Evolutionary conservation across 1,140 invertebrate genomes (phyloP).

Genomic region (Drosophila willistoni): DNA sequence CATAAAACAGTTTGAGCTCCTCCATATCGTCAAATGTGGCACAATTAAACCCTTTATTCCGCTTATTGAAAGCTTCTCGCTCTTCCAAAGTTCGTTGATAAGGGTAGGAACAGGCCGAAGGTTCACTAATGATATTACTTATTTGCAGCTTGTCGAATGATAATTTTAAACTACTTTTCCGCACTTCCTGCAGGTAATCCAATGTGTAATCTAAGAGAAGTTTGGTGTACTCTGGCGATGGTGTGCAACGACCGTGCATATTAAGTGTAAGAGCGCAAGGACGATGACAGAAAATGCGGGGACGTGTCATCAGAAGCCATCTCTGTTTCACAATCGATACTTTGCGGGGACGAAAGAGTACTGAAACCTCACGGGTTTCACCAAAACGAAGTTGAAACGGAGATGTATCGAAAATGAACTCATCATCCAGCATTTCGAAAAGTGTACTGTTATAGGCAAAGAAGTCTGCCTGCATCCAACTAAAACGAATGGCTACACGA

Average conservation of each 20-base stretch:
- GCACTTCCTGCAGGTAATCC: background rate
- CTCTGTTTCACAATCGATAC: conserved; percentile 61
- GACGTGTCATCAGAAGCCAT: conserved; percentile 49
- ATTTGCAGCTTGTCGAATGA: background rate
- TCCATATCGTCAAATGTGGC: conserved; percentile 34
- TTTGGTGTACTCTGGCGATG: conserved; percentile 49
- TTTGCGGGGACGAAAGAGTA: conserved; percentile 46
- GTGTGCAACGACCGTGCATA: conserved; percentile 57
- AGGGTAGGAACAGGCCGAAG: conserved; percentile 6
- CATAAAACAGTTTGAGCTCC: conserved; percentile 43
- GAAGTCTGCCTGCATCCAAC: conserved; percentile 43
- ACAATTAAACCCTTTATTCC: conserved; percentile 58
- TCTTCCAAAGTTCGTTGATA: conserved; percentile 51
- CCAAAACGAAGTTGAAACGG: conserved; percentile 40
- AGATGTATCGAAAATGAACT: conserved; percentile 49
- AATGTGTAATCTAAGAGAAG: conserved; percentile 14
- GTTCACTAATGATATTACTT: background rate
- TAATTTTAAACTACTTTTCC: background rate
- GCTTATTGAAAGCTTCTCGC: conserved; percentile 55
- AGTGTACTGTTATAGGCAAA: conserved; percentile 50
- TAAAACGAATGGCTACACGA: conserved; percentile 25
- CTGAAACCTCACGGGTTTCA: conserved; percentile 31
- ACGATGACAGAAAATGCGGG: conserved; percentile 41
- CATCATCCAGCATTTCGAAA: conserved; percentile 16
- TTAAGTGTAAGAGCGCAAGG: conserved; percentile 48